Conservation (phyloP, 2,888 invertebrate species). For the Agapostemon virescens region DNA sequence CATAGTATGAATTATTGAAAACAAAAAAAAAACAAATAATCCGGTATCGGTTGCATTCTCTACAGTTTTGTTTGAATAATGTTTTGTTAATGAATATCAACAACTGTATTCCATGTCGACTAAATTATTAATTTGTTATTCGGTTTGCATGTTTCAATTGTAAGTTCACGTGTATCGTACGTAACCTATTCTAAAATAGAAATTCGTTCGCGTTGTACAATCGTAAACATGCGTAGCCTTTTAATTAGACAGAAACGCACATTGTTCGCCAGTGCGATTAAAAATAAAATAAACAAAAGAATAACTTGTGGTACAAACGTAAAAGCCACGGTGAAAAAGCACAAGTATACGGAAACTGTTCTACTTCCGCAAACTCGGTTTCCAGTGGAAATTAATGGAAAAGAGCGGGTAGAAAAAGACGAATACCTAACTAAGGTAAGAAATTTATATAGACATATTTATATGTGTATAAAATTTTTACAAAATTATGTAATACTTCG, state of each 20-base stretch:
- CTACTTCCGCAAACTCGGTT: constrained; percentile 86
- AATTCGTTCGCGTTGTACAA: not conserved
- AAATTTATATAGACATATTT: not conserved
- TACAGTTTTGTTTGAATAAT: not conserved
- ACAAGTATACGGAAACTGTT: constrained; percentile 82
- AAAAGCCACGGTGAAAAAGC: constrained; percentile 10
- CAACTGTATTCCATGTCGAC: not conserved
- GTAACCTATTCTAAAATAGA: not conserved
- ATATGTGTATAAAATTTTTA: not conserved
- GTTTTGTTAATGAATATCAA: not conserved
- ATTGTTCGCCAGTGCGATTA: constrained; percentile 5
- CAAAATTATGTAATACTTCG: not conserved
- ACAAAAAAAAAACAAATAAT: not conserved
- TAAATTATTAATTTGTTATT: not conserved
- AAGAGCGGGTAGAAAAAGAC: constrained; percentile 84
- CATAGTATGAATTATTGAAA: not conserved
- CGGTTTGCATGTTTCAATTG: not conserved
- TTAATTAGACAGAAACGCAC: constrained; percentile 14
- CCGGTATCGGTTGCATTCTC: not conserved
- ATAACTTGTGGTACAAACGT: not conserved
- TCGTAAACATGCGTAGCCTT: constrained; percentile 29
- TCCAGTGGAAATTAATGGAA: constrained; percentile 82
- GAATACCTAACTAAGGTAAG: constrained; percentile 82
- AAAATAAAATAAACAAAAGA: not conserved
- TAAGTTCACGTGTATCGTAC: not conserved